phyloP scores from a whole-genome alignment of 2,888 invertebrate genomes.

The Biston stratarius region DNA sequence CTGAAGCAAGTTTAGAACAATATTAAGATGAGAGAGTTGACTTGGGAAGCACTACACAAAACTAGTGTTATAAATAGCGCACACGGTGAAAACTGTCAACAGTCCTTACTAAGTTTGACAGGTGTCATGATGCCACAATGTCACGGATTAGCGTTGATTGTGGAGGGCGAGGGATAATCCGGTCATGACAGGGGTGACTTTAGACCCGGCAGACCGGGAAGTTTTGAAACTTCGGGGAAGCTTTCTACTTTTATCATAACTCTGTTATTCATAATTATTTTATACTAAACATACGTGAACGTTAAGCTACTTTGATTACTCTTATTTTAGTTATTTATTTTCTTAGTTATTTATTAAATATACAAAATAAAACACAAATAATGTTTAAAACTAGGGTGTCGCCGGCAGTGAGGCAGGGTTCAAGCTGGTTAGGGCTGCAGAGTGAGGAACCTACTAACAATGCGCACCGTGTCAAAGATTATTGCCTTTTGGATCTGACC shows the following conservation, averaged over 20 bases:
- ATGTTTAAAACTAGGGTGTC: too few species aligned
- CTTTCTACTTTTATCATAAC: slow-evolving; percentile 1
- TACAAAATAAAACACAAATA: too few species aligned
- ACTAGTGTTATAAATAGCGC: neutral
- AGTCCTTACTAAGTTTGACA: slow-evolving; percentile 26
- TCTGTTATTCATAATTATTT: neutral
- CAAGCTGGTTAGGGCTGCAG: too few species aligned
- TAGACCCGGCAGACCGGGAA: neutral
- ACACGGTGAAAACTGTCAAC: slow-evolving; percentile 14
- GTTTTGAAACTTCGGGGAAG: neutral
- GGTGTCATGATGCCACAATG: slow-evolving; percentile 29
- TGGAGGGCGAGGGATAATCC: slow-evolving; percentile 29
- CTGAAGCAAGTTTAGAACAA: neutral
- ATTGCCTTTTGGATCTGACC: too few species aligned
- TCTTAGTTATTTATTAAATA: too few species aligned
- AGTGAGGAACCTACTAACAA: too few species aligned
- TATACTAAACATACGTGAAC: neutral
- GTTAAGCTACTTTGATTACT: too few species aligned
- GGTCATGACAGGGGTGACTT: slow-evolving; percentile 14
- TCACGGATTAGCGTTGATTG: slow-evolving; percentile 20
- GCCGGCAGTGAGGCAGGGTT: too few species aligned
- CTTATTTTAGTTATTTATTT: too few species aligned
- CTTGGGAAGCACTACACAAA: neutral
- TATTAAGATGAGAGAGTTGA: neutral
- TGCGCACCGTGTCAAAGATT: too few species aligned